Evolutionary conservation across 2,888 invertebrate genomes (phyloP).

Genomic region (Brachyptera risi): DNA sequence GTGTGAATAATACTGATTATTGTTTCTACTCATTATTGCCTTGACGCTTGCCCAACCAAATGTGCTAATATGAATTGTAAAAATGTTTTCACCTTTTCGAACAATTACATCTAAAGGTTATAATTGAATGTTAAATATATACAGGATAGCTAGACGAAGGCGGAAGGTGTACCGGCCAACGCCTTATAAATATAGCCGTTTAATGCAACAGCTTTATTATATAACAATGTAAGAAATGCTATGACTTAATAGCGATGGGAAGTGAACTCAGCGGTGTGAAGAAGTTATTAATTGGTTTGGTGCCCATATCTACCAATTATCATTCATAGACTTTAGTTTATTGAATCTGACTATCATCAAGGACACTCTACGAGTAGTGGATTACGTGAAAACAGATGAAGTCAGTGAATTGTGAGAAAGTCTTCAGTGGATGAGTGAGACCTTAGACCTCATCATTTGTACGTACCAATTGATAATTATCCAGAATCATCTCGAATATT

Average conservation of each 20-base stretch:
- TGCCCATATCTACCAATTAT: no score
- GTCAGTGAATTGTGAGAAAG: no score
- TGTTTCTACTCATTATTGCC: not conserved
- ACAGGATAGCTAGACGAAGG: not conserved
- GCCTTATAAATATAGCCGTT: not conserved
- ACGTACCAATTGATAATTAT: no score
- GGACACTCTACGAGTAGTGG: no score
- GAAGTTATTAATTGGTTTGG: not conserved
- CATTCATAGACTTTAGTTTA: no score
- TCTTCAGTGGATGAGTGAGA: no score
- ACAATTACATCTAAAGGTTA: slow-evolving; percentile 6
- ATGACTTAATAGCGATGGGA: slow-evolving; percentile 1
- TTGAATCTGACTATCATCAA: no score
- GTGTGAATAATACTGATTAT: not conserved
- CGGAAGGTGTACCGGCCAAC: slow-evolving; percentile 9
- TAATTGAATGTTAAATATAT: slow-evolving; percentile 21
- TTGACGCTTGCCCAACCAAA: slow-evolving; percentile 1
- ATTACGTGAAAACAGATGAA: no score
- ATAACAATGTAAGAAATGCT: not conserved
- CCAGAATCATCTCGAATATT: no score
- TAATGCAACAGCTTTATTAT: no score
- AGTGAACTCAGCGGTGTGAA: not conserved
- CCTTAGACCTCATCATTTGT: no score
- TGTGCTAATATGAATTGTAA: slow-evolving; percentile 11
- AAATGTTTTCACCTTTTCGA: slow-evolving; percentile 1